phyloP scores from a whole-genome alignment of 2,797 vertebrate genomes.

The Discoglossus pictus region DNA sequence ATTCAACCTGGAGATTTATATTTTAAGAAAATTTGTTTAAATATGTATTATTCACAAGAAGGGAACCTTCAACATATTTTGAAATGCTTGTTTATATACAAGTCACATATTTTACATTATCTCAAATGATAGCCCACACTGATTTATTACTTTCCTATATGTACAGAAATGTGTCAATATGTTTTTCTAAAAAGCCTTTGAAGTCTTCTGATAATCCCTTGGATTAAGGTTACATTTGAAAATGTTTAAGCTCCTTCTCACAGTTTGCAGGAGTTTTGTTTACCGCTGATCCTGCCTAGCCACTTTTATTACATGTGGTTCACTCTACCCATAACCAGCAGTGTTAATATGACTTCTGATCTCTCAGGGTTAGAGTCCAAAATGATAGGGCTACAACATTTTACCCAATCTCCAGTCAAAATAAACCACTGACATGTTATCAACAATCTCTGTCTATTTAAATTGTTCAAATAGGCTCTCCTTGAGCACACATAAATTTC shows the following conservation, averaged over 20 bases:
- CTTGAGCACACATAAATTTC: conserved; percentile 48
- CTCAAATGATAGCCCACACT: conserved; percentile 25
- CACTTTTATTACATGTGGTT: conserved; percentile 18
- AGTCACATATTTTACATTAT: conserved; percentile 15
- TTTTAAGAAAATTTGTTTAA: conserved; percentile 14
- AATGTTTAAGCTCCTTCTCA: conserved; percentile 5
- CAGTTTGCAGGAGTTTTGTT: conserved; percentile 10
- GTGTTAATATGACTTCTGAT: conserved; percentile 39
- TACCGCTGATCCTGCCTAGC: conserved; percentile 2
- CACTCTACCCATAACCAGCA: conserved; percentile 1
- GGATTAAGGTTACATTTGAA: conserved; percentile 35
- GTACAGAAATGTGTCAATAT: conserved; percentile 41
- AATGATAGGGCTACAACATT: conserved; percentile 14
- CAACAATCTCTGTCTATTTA: conserved; percentile 28
- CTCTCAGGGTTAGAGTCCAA: conserved; percentile 30
- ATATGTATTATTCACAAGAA: conserved; percentile 2
- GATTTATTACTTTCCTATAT: conserved; percentile 39
- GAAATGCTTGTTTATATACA: conserved; percentile 31
- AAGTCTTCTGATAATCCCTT: conserved; percentile 28
- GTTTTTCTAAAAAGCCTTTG: conserved; percentile 44
- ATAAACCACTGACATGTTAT: conserved; percentile 42
- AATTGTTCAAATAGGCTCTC: conserved; percentile 46
- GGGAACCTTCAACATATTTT: conserved; percentile 1
- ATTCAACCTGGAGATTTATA: too few species aligned
- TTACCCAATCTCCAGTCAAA: conserved; percentile 48